Percentiles rank a stretch among this genome's conserved stretches.
phyloP scores from a whole-genome alignment of 2,888 invertebrate genomes.

The Gymnoscelis rufifasciata region DNA sequence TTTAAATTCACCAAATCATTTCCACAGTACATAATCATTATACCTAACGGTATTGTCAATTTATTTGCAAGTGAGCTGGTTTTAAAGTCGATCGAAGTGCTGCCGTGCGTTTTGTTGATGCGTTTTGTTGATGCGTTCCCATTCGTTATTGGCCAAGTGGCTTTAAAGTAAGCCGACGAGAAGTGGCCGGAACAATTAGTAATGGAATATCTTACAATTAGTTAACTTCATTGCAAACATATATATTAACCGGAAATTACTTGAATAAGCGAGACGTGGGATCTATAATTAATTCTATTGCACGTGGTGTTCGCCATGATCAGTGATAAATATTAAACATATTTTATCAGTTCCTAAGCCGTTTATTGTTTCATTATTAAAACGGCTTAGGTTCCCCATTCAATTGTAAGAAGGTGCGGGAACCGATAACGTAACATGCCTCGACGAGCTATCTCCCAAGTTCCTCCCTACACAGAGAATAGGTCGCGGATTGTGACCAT shows the following conservation, averaged over 20 bases:
- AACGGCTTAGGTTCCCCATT: conserved; percentile 27
- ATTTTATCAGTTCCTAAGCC: neutral
- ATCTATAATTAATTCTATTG: no score
- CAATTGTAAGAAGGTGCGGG: conserved; percentile 37
- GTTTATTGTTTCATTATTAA: conserved; percentile 4
- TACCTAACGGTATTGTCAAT: conserved; percentile 72
- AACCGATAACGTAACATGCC: conserved; percentile 15
- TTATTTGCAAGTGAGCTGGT: conserved; percentile 66
- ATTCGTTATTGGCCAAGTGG: conserved; percentile 25
- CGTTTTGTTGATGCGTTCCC: conserved; percentile 45
- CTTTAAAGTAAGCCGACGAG: conserved; percentile 10
- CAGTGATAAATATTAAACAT: neutral
- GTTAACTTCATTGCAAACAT: conserved; percentile 5
- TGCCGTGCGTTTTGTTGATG: conserved; percentile 43
- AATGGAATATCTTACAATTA: conserved; percentile 34
- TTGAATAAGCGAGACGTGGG: no score
- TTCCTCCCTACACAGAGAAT: conserved; percentile 27
- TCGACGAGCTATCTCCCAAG: conserved; percentile 22
- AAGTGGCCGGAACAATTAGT: conserved; percentile 28
- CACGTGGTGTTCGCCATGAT: no score
- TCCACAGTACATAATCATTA: conserved; percentile 70
- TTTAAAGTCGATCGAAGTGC: conserved; percentile 41
- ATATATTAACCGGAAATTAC: neutral
- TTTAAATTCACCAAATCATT: conserved; percentile 57
- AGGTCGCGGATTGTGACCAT: conserved; percentile 46